Evolutionary conservation across 2,797 vertebrate species (phyloP), one percentile per base, ranked within the genome.

Genomic region (Enteromius unitaeniatus): DNA sequence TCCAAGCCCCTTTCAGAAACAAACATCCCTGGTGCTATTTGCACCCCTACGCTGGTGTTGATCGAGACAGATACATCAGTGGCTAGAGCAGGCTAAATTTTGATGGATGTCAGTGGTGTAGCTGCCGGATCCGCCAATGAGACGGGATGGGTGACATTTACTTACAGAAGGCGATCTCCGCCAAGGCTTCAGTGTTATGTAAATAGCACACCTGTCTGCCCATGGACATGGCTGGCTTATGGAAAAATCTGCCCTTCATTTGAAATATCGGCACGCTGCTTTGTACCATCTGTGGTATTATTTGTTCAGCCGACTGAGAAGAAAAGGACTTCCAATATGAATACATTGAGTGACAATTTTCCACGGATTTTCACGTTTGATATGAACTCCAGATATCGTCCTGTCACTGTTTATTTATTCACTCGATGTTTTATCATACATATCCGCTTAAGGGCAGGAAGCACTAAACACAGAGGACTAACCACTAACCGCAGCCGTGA

Each of bases 151-250:
- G 90, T 94, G 94, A 94, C 94, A 94, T 94, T 95, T 95, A 92
- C 93, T 94, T 88, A 92, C 89, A 92, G 89, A 89, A 86, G 85
- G 89, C 77, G 85, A 85, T 88, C 28, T 86, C 84, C 86, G 49
- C 86, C 82, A 62, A 91, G 78, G 90, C 89, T 86, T 76, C 86
- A 83, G 88, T 92, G 92, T 93, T 93, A 93, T 94, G 93, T 93
- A 95, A 95, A 94, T 94, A 93, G 91, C 91, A 92, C 92, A 95
- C 91, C 93, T 94, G 93, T 93, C 93, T 84, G 69, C 86, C 65
- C 45, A 62, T 80, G 88, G 90, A 92, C 82, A 86, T 85, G 85
- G 72, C 83, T 19, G 89, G 87, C 87, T 88, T 90, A 89, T 89
- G 86, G 88, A 91, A 89, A 91, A 92, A 90, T 79, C 86, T 89